Evolutionary conservation across 2,797 vertebrate genomes (phyloP).

Genomic region (Semotilus atromaculatus): DNA sequence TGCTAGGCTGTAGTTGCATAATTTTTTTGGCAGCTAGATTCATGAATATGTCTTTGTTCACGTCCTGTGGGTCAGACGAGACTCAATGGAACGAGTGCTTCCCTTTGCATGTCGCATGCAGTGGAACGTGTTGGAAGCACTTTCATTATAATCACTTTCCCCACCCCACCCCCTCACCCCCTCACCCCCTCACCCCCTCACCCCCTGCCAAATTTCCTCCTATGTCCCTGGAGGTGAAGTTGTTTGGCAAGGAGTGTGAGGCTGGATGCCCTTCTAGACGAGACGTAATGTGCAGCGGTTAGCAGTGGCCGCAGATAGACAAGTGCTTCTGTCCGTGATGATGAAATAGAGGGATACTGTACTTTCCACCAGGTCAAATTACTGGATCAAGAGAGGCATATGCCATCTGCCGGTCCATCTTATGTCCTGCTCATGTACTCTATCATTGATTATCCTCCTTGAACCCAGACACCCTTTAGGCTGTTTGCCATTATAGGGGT

Average conservation of each 20-base stretch:
- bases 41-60: slow-evolving; percentile 46
- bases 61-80: slow-evolving; percentile 48
- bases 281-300: slow-evolving; percentile 31
- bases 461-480: background rate
- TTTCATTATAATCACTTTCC: slow-evolving; percentile 1
- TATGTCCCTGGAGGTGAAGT: slow-evolving; percentile 19
- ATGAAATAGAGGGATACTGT: slow-evolving; percentile 14
- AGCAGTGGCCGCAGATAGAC: slow-evolving; percentile 17
- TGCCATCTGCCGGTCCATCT: background rate
- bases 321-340: slow-evolving; percentile 19
- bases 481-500: background rate
- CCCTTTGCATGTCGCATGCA: slow-evolving; percentile 42
- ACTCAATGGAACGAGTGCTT: slow-evolving; percentile 38
- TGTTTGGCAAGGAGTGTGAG: slow-evolving; percentile 1
- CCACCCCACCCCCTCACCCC: background rate
- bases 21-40: slow-evolving; percentile 48
- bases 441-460: background rate
- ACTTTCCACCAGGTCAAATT: background rate
- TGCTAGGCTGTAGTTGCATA: slow-evolving; percentile 37
- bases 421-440: background rate
- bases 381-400: background rate
- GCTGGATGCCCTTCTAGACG: slow-evolving; percentile 15
- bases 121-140: slow-evolving; percentile 51
- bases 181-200: background rate
- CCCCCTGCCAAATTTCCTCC: background rate